phyloP scores from a whole-genome alignment of 35 echinoderm and acorn worm genomes.

The Lytechinus pictus region DNA sequence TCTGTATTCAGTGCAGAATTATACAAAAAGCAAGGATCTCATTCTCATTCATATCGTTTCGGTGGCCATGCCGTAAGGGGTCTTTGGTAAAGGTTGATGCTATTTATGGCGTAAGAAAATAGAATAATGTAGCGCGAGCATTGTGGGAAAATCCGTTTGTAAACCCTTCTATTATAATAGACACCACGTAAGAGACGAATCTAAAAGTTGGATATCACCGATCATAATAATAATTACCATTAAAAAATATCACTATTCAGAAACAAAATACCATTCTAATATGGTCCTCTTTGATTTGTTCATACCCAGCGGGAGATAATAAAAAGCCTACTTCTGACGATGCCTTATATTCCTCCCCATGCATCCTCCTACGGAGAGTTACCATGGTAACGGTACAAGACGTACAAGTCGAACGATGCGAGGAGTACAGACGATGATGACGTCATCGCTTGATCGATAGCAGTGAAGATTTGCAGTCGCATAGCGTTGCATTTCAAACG shows the following conservation, averaged over 20 bases:
- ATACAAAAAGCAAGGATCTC: neutral
- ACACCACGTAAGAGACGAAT: neutral
- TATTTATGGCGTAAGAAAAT: neutral
- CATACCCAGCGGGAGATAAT: neutral
- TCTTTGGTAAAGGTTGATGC: neutral
- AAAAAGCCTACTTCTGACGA: neutral
- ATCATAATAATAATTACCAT: neutral
- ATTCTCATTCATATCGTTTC: neutral
- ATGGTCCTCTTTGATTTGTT: neutral
- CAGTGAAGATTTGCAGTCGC: neutral
- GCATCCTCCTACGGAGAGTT: neutral
- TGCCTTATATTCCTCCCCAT: neutral
- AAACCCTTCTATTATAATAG: no score
- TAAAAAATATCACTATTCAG: neutral
- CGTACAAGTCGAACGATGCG: conserved; percentile 15
- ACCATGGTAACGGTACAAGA: conserved; percentile 20
- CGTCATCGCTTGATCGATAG: conserved; percentile 17
- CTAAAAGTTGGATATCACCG: neutral
- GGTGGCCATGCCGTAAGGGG: neutral
- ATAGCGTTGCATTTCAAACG: neutral
- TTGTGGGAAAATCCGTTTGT: neutral
- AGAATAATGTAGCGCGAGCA: neutral
- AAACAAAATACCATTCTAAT: neutral
- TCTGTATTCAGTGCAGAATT: no score
- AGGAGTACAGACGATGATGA: neutral